Evolutionary conservation across 2,113 vertebrate genomes (phyloP), one percentile per base, ranked within the genome.

Genomic region (Carassius carassius): DNA sequence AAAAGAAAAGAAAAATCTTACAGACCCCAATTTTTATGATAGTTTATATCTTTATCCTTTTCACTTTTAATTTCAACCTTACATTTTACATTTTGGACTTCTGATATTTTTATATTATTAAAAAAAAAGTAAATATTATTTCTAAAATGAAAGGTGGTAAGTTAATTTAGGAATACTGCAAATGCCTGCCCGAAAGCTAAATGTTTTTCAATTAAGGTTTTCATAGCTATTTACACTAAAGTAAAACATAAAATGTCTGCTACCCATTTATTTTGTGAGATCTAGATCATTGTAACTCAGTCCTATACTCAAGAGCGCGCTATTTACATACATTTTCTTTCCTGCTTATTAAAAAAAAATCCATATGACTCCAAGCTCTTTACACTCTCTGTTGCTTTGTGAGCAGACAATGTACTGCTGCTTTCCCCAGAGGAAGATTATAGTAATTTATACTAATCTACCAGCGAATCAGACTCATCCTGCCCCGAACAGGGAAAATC

Each of bases 401-500:
- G 70, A 83, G 77, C 85, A 44, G 83, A 85, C 76, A 63, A 63
- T 83, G 76, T 11, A 65, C 77, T 67, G 51, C 49, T 54, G 13
- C 60, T 1, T 19, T 87, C 81, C 80, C 86, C 69, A 23, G 69
- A 83, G 88, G 76, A 82, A 83, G 58, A 75, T 89, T 72, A 89
- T 13, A 87, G 84, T 72, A 62, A 77, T 87, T 87, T 85, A 85
- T 78, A 69, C 76, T 89, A 89, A 89, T 87, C 88, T 84, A 65
- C 77, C 70, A 54, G 69, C 81, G 81, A 86, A 83, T 82, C 72
- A 82, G 19, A 72, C 70, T 85, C 86, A 89, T 89, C 74, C 70
- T 23, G 58, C 77, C 70, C 69, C 62, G 81, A 87, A 82, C 81
- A 62, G 69, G 67, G 58, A 77, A 82, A 85, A 81, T 85, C 88